Percentiles rank a stretch among this genome's conserved stretches.
Conservation (phyloP, 2,888 invertebrate species). For the Hermaeophaga mercurialis region DNA sequence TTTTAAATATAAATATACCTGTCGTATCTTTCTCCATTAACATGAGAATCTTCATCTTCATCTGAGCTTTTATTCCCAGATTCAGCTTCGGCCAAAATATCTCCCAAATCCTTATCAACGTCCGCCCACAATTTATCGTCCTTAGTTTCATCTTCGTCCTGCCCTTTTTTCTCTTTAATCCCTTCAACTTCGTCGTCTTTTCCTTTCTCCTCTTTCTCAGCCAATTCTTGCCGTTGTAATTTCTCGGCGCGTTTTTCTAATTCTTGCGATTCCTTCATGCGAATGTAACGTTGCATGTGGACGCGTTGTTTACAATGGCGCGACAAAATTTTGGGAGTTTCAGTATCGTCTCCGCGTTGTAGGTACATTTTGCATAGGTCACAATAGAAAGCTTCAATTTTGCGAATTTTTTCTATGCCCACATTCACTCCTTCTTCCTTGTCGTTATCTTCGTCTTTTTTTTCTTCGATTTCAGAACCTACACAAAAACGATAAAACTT, state of each 20-base stretch:
- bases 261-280: constrained; percentile 77
- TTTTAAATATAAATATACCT: constrained; percentile 43
- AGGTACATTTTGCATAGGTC: constrained; percentile 79
- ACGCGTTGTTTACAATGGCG: constrained; percentile 75
- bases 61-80: constrained; percentile 65
- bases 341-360: constrained; percentile 62
- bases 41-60: constrained; percentile 68
- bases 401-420: constrained; percentile 77
- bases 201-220: constrained; percentile 54
- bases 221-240: constrained; percentile 66
- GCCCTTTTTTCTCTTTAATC: constrained; percentile 6
- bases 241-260: constrained; percentile 73
- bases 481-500: not conserved
- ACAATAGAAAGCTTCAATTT: constrained; percentile 79
- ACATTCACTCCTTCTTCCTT: constrained; percentile 73
- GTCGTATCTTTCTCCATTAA: constrained; percentile 60
- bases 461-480: constrained; percentile 49
- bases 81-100: constrained; percentile 71
- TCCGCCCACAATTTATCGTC: constrained; percentile 81
- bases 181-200: constrained; percentile 13
- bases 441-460: constrained; percentile 45
- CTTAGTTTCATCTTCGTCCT: constrained; percentile 28
- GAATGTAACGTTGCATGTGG: constrained; percentile 78
- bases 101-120: constrained; percentile 81
- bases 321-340: constrained; percentile 43